phyloP scores from a whole-genome alignment of 37 sponge, comb jelly and placozoan genomes.

The Geodia barretti region DNA sequence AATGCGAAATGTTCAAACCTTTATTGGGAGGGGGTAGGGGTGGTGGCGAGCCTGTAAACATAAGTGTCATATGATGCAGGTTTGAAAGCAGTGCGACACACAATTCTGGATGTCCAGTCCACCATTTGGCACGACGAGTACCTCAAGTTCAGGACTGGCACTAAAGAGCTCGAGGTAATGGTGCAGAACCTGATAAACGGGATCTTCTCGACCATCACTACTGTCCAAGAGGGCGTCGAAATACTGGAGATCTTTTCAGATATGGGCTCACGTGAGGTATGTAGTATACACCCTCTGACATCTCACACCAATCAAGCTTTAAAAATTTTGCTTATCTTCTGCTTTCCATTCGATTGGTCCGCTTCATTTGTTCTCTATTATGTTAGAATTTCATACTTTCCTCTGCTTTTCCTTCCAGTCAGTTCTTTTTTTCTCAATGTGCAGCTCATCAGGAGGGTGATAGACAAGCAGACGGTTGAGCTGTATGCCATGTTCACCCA shows the following conservation, averaged over 20 bases:
- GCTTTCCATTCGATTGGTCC: no score
- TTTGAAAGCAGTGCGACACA: slow-evolving; percentile 72
- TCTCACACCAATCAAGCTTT: no score
- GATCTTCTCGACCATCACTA: slow-evolving; percentile 80
- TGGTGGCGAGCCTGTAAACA: no score
- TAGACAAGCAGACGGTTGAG: slow-evolving; percentile 93
- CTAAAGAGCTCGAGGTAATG: slow-evolving; percentile 99
- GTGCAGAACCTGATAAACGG: slow-evolving; percentile 93
- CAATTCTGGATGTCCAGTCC: slow-evolving; percentile 90
- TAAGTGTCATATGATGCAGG: no score
- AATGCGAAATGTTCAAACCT: no score
- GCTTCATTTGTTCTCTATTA: no score
- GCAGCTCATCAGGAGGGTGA: slow-evolving; percentile 87
- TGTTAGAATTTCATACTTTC: no score
- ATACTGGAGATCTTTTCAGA: slow-evolving; percentile 90
- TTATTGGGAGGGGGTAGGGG: no score
- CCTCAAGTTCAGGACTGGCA: slow-evolving; percentile 78
- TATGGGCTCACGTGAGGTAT: slow-evolving; percentile 87
- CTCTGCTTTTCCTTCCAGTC: no score
- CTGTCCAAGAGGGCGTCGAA: slow-evolving; percentile 93
- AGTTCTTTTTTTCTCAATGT: not conserved
- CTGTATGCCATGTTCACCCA: slow-evolving; percentile 86
- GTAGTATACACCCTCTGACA: not conserved
- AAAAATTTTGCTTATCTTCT: no score
- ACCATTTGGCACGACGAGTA: slow-evolving; percentile 75